phyloP scores from a whole-genome alignment of 2,888 invertebrate genomes.

The Acleris holmiana region DNA sequence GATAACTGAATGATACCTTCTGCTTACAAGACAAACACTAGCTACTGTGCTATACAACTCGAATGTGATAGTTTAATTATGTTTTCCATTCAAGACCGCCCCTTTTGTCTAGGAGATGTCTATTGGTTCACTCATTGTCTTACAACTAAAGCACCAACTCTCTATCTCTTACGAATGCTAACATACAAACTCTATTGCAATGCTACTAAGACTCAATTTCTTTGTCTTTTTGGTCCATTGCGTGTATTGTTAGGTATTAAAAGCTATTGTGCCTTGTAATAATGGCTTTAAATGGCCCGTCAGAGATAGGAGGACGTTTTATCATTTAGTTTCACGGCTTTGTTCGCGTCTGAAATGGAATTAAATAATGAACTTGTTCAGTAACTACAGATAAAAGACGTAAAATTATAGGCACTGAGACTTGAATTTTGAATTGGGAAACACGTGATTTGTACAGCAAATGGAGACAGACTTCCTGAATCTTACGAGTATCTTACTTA shows the following conservation, averaged over 20 bases:
- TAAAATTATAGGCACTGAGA: too few relatives aligned
- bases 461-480: too few relatives aligned
- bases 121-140: conserved; percentile 44
- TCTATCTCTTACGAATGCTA: conserved; percentile 18
- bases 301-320: conserved; percentile 23
- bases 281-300: conserved; percentile 22
- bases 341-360: conserved; percentile 10
- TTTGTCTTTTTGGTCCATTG: conserved; percentile 15
- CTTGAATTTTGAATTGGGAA: too few relatives aligned
- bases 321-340: conserved; percentile 30
- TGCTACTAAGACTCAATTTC: conserved; percentile 9
- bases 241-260: conserved; percentile 8
- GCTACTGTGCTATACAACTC: neutral
- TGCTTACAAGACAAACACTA: too few relatives aligned
- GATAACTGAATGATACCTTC: too few relatives aligned
- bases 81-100: conserved; percentile 38
- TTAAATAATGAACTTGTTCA: neutral
- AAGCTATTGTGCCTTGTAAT: conserved; percentile 17
- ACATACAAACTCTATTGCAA: neutral
- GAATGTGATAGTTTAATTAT: conserved; percentile 39
- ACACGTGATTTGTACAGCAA: too few relatives aligned
- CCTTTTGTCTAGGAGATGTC: conserved; percentile 38
- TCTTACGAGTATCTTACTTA: too few relatives aligned
- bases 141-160: conserved; percentile 41
- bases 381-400: neutral